Conservation (phyloP, 2,888 invertebrate species). For the Horisme vitalbata region DNA sequence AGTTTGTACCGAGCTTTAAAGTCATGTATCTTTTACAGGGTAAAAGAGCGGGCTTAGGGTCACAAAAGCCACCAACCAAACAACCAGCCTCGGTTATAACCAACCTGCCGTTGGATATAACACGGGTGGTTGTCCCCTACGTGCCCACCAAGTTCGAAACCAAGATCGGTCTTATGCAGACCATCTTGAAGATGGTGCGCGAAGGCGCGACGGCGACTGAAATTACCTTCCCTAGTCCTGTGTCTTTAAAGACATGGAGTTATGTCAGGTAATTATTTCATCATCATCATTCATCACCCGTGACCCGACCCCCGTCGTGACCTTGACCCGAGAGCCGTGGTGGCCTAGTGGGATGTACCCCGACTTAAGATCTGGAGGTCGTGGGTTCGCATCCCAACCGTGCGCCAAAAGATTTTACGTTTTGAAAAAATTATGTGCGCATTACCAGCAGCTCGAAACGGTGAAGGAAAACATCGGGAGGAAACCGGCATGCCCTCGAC, state of each 20-base stretch:
- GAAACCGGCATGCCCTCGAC: too few species aligned
- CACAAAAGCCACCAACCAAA: neutral
- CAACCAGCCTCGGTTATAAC: neutral
- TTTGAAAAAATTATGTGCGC: too few species aligned
- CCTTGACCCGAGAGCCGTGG: too few species aligned
- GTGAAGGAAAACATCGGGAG: too few species aligned
- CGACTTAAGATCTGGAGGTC: too few species aligned
- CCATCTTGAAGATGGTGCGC: neutral
- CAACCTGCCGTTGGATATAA: neutral
- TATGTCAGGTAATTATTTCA: slow-evolving; percentile 2
- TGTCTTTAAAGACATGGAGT: neutral
- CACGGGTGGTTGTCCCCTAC: neutral
- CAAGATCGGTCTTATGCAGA: neutral
- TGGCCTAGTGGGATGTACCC: too few species aligned
- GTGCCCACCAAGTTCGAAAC: neutral
- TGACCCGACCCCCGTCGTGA: too few species aligned
- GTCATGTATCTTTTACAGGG: neutral
- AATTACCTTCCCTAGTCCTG: neutral
- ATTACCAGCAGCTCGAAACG: too few species aligned
- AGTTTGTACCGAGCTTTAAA: too few species aligned
- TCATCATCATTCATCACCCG: too few species aligned
- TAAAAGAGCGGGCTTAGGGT: slow-evolving; percentile 6
- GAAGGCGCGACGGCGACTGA: neutral
- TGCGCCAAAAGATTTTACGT: too few species aligned
- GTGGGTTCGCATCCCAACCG: too few species aligned